These are phyloP conservation scores for Notechis scutatus DNA, from an alignment of 2,113 vertebrate genomes.

Conservation along the genomic window DNA sequence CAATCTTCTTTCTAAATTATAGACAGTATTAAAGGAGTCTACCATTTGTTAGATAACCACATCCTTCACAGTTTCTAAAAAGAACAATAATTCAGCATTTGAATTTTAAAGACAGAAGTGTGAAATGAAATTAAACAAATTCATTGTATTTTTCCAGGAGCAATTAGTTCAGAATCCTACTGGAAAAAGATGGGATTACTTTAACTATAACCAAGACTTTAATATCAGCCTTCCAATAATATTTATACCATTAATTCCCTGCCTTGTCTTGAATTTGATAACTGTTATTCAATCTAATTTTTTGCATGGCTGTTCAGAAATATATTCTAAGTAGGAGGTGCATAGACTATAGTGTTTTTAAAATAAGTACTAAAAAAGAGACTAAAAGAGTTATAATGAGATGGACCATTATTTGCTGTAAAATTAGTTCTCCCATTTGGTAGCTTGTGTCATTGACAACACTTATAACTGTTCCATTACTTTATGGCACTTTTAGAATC, in stretches of 20 bases:
- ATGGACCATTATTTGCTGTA: background rate
- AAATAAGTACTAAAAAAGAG: background rate
- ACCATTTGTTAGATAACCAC: background rate
- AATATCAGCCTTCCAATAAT: background rate
- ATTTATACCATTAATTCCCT: background rate
- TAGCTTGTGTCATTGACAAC: background rate
- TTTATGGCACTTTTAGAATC: background rate
- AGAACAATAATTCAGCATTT: background rate
- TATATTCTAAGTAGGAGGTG: background rate
- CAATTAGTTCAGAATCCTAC: background rate
- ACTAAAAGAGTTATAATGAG: background rate
- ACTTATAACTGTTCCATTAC: background rate
- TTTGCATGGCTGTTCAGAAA: background rate
- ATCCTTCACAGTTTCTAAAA: background rate
- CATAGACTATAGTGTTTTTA: background rate
- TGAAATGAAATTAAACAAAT: background rate
- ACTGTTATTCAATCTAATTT: background rate
- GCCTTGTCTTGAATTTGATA: background rate
- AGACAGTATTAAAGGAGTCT: background rate
- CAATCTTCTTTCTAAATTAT: background rate
- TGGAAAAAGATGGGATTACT: background rate
- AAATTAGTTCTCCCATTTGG: background rate
- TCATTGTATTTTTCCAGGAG: background rate
- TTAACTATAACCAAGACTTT: background rate
- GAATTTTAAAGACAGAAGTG: background rate